These are phyloP conservation scores for Cistogaster globosa DNA, from an alignment of 2,888 invertebrate genomes.

Conservation along the genomic window DNA sequence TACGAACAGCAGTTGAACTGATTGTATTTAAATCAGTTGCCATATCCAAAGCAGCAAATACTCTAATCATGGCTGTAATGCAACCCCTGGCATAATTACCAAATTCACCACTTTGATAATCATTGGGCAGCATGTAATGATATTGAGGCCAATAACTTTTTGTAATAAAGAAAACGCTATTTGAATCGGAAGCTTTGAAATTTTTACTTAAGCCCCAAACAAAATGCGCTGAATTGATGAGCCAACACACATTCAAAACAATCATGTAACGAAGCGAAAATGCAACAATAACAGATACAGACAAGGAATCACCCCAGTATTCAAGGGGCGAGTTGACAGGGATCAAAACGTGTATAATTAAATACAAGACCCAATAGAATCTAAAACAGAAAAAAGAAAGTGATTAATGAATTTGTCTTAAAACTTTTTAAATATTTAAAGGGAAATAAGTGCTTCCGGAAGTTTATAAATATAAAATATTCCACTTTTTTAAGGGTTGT, in stretches of 20 bases:
- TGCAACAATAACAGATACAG: constrained; percentile 86
- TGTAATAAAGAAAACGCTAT: constrained; percentile 88
- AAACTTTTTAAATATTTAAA: background rate
- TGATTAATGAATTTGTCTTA: background rate
- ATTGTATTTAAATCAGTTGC: constrained; percentile 87
- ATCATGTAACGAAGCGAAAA: constrained; percentile 88
- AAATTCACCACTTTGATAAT: constrained; percentile 92
- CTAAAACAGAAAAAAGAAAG: constrained; percentile 76
- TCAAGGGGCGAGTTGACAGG: constrained; percentile 91
- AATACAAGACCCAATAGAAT: constrained; percentile 87
- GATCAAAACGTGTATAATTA: constrained; percentile 86
- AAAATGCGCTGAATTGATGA: constrained; percentile 88
- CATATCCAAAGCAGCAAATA: constrained; percentile 88
- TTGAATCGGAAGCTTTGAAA: constrained; percentile 89
- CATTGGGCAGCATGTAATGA: constrained; percentile 90
- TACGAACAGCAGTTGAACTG: constrained; percentile 86
- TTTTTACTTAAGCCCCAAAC: constrained; percentile 89
- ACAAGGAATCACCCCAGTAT: constrained; percentile 89
- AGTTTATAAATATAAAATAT: too few species aligned
- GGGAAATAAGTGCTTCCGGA: too few species aligned
- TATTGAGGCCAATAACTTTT: constrained; percentile 92
- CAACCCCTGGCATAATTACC: constrained; percentile 89
- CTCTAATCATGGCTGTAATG: constrained; percentile 87
- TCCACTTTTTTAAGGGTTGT: too few species aligned
- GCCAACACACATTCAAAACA: constrained; percentile 87